Base-by-base conservation (phyloP, 2,113 vertebrate species). In the Pelmatolapia mariae region DNA sequence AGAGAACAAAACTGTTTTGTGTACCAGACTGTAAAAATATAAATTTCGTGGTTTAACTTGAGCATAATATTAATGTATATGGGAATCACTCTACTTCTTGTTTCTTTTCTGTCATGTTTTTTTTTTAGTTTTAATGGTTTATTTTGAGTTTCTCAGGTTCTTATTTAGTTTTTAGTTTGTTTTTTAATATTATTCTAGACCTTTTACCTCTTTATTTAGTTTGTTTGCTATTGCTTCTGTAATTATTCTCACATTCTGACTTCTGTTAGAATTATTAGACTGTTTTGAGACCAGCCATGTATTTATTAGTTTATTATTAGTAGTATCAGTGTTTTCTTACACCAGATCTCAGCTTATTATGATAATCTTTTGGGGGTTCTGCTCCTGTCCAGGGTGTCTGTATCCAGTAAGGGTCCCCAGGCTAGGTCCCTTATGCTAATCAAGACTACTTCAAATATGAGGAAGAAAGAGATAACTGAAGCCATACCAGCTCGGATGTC, bases 41-140 rank as follows among this genome's bases (percentile, higher is more conserved):
- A n/a, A 0, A 66, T 38, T 5, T n/a, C 0, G 6, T 38, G 33
- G 61, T 12, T 66, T 8, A 38, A 66, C 18, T 36, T 66, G 1
- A 36, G 10, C 31, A 3, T 38, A 66, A n/a, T 66, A n/a, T 38
- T 66, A 36, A 2, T 11, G 29, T 63, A 33, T 63, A 63, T 63
- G 2, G 10, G 10, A 66, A 36, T 66, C 18, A 3, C 0, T 66
- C 10, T 1, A 22, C 61, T 66, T 36, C 31, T 66, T 61, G 57
- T 66, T 66, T 66, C 33, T 66, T 1, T n/a, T 1, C n/a, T 63
- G 59, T 19, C 16, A 33, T 33, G 11, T 3, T n/a, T n/a, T 38
- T 12, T 45, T 5, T 0, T 5, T n/a, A 57, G 31, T 13, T 38
- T 66, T 66, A 36, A n/a, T 66, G 19, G 6, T 38, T 66, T 38